These are phyloP conservation scores for Sinonovacula constricta DNA, from an alignment of 1,140 invertebrate species.

Conservation along the genomic window DNA sequence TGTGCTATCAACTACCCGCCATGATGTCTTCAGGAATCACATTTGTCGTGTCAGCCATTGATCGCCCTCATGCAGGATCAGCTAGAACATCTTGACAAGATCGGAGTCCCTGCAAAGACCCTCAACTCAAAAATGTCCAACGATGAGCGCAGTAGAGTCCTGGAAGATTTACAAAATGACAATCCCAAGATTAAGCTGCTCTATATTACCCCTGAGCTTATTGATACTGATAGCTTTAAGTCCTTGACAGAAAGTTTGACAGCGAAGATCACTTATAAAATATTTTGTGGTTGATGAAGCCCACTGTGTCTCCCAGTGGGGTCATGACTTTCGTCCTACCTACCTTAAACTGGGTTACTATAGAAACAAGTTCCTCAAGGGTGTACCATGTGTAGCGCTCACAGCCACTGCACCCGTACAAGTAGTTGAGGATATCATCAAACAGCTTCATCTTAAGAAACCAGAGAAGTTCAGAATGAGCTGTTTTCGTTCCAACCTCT, in stretches of 20 bases:
- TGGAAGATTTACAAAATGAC: slow-evolving; percentile 63
- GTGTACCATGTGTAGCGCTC: slow-evolving; percentile 83
- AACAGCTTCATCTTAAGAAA: slow-evolving; percentile 80
- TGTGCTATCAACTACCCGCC: slow-evolving; percentile 86
- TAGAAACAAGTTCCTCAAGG: slow-evolving; percentile 84
- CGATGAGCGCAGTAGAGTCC: slow-evolving; percentile 86
- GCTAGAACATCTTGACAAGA: slow-evolving; percentile 79
- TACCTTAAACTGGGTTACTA: slow-evolving; percentile 92
- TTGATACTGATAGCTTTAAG: slow-evolving; percentile 87
- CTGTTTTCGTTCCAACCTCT: slow-evolving; percentile 85
- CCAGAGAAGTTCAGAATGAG: slow-evolving; percentile 82
- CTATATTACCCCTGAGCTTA: slow-evolving; percentile 96
- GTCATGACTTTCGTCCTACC: slow-evolving; percentile 97
- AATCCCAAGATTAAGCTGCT: slow-evolving; percentile 87
- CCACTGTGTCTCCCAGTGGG: slow-evolving; percentile 99
- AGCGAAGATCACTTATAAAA: slow-evolving; percentile 80
- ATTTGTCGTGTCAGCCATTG: slow-evolving; percentile 85
- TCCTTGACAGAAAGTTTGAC: slow-evolving; percentile 78
- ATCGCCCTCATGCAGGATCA: slow-evolving; percentile 86
- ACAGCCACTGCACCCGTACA: slow-evolving; percentile 91
- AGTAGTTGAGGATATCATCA: slow-evolving; percentile 83
- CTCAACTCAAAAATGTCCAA: slow-evolving; percentile 91
- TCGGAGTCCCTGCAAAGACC: slow-evolving; percentile 88
- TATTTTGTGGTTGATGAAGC: slow-evolving; percentile 96
- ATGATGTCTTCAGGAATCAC: slow-evolving; percentile 81